Evolutionary conservation across 2,797 vertebrate genomes (phyloP), one percentile per base, ranked within the genome.

Genomic region (Cossypha niveicapilla): DNA sequence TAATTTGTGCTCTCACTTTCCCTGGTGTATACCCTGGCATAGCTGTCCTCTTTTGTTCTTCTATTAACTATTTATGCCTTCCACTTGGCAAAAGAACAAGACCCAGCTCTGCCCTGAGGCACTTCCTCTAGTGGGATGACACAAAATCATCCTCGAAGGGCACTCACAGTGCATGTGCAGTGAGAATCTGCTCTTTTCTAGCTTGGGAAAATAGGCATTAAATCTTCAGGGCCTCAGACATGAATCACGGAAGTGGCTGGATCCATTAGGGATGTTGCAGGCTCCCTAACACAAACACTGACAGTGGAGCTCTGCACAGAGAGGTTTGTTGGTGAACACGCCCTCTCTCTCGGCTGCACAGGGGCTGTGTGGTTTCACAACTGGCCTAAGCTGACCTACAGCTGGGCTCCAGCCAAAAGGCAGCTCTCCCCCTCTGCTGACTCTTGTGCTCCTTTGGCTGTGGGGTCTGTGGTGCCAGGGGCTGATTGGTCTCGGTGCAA

Each of bases 41-140:
- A 86, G 68, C 68, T 79, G 32, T 72, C 63, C 67, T 60, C 71
- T 92, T 87, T 83, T 87, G 77, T 74, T 96, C 83, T 78, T 58
- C 51, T 53, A 22, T 90, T 78, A 91, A 82, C 88, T 91, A 90
- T 80, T 93, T 92, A 92, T 90, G 90, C 61, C 25, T 77, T 45
- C 42, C 0, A 9, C 85, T 77, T 86, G 14, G 61, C 53, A 53
- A 56, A 35, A 79, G 89, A 90, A 51, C 47, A 80, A 48, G 82
- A 66, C 54, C 22, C 79, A 65, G 66, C 62, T 83, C 68, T 90
- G 73, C 85, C 73, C 62, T 5, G 21, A 81, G 90, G 91, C 85
- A 51, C 27, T 77, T 53, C 54, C 48, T 80, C 56, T 68, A 50
- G 9, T 1, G 39, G 42, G 50, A 61, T 63, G 86, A 91, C 44